Base-by-base conservation (phyloP, 2,888 invertebrate species). In the Glaucopsyche alexis region DNA sequence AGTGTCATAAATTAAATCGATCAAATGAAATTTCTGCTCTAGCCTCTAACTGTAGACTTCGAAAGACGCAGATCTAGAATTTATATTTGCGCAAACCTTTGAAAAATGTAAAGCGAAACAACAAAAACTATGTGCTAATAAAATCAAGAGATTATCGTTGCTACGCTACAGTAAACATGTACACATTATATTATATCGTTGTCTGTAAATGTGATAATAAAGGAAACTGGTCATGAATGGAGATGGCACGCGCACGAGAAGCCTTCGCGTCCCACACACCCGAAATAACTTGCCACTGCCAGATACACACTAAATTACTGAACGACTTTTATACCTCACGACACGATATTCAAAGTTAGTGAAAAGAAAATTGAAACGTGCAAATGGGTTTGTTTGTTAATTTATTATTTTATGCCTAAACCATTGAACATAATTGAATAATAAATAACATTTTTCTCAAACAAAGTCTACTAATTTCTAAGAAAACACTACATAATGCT, bases 251-350 rank as follows among this genome's bases (percentile, higher is more conserved):
- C 42, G 69, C 29, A 13, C 69, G 49, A 14, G 19, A 47, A 49
- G 29, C 69, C 69, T 69, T 69, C 69, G 47, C 69, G 14, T 16
- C 69, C 69, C 29, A 69, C 29, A 69, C 69, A 29, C 49, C 42
- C 69, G 69, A 69, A 69, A 69, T 49, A 49, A 47, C 69, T 69
- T 69, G 29, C 69, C 69, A 69, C 49, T 69, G 29, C 69, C 69
- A 69, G 47, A 69, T 49, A 69, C 29, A 47, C 69, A 69, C 49
- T 69, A 69, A 49, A 69, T 69, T 49, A 47, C 69, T 16, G 47
- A 47, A n/a, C 11, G 19, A 19, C 11, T 49, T 14, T 49, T 49
- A 69, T 29, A 69, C 29, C 69, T 45, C 2, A 47, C 69, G 69
- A 69, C 29, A 69, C 69, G 69, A 69, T 45, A 47, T 49, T 19